A percentile compares a stretch with the other conserved stretches of the same genome.
These are phyloP conservation scores for Lycaon pictus DNA, from an alignment of 2,113 vertebrate genomes.

Conservation along the genomic window DNA sequence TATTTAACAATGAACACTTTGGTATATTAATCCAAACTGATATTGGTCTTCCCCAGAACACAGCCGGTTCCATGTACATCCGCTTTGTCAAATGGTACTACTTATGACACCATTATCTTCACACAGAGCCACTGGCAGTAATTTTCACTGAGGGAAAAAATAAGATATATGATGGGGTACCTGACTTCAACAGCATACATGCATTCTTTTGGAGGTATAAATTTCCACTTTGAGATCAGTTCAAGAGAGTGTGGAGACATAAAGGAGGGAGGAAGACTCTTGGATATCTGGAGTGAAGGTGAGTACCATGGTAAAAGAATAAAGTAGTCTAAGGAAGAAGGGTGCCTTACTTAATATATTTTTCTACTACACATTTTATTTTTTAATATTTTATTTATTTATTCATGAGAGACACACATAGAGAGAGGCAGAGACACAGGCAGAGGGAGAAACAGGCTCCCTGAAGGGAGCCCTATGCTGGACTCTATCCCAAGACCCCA, in stretches of 20 bases:
- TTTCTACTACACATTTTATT: neutral
- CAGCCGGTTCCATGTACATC: neutral
- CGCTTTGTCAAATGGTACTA: neutral
- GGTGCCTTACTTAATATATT: neutral
- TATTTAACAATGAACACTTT: neutral
- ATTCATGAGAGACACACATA: too few species aligned
- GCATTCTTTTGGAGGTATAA: neutral
- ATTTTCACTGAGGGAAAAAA: conserved; percentile 7
- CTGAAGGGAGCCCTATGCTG: too few species aligned
- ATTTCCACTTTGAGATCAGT: neutral
- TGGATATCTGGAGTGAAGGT: neutral
- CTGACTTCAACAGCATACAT: neutral
- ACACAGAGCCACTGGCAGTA: neutral
- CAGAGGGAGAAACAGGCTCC: too few species aligned
- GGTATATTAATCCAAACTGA: neutral
- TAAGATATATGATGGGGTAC: neutral
- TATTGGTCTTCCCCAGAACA: neutral
- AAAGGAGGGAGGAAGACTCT: neutral
- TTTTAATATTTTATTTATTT: too few species aligned
- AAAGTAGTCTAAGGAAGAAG: neutral
- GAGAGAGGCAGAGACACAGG: too few species aligned
- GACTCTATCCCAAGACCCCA: too few species aligned
- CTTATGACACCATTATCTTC: neutral
- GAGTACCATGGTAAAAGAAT: neutral
- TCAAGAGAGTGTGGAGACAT: neutral